These are phyloP conservation scores for Platyrinchus mystaceus DNA, from an alignment of 2,797 vertebrate genomes.

Conservation along the genomic window DNA sequence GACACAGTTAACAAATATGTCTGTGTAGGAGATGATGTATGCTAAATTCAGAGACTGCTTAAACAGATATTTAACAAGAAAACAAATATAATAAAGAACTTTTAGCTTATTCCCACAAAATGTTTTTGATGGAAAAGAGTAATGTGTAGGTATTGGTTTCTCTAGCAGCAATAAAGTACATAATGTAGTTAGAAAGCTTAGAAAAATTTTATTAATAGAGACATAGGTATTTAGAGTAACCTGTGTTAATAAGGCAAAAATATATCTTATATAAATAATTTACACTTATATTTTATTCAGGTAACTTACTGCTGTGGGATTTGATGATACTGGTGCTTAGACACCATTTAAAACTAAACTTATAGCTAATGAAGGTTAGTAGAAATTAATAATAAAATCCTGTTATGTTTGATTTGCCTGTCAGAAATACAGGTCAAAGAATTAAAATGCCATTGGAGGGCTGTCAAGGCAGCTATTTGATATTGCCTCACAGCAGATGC, in stretches of 20 bases:
- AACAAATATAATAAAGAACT: neutral
- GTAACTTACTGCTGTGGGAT: neutral
- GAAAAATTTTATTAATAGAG: neutral
- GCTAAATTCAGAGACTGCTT: neutral
- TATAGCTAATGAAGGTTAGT: neutral
- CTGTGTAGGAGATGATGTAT: neutral
- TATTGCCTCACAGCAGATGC: neutral
- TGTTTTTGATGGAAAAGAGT: neutral
- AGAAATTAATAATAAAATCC: neutral
- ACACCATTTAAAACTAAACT: neutral
- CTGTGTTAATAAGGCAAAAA: neutral
- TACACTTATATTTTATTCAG: neutral
- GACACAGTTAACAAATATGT: neutral
- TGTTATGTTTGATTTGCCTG: neutral
- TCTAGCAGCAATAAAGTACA: neutral
- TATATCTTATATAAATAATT: neutral
- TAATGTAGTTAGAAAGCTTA: neutral
- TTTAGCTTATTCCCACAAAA: neutral
- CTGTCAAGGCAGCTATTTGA: neutral
- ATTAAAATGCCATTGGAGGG: neutral
- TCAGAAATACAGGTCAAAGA: neutral
- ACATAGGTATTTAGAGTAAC: neutral
- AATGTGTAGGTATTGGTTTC: neutral
- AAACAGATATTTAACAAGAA: neutral
- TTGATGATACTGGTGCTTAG: neutral